Base-by-base conservation (phyloP, 2,888 invertebrate species). In the Netelia melanura region DNA sequence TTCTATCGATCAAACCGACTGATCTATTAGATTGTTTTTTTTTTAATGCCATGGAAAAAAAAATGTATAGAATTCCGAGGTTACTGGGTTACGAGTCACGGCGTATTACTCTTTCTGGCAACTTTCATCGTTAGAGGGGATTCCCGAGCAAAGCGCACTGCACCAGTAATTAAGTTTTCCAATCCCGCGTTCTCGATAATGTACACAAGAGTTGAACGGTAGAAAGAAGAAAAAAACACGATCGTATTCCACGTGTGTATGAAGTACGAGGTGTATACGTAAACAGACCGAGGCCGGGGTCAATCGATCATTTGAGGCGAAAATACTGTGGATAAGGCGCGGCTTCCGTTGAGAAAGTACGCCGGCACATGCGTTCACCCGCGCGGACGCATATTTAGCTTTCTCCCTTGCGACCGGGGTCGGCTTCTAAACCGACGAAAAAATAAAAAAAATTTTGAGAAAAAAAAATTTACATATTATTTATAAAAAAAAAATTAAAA, bases 331-430 rank as follows among this genome's bases (percentile, higher is more conserved):
- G 82, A 81, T 85, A 85, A 38, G 87, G 84, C 84, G 87, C 88
- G 87, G 89, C 86, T 89, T 89, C 89, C 89, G 87, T 84, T 83
- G 84, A 80, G 87, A 86, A 87, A 89, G 88, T 87, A 89, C 48
- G 58, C 8, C 56, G 30, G 48, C 72, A 88, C 87, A 85, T 86
- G 78, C 82, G 87, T 83, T 82, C 84, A 79, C 79, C 85, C 86
- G 84, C 71, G 71, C 79, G 56, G 44, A 17, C 25, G 52, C 62
- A 38, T 11, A 71, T 83, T 64, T 79, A 76, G 81, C 86, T 87
- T 87, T 88, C 88, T 86, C 87, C 68, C 84, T 79, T 72, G 8
- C 11, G 25, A 56, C 68, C 14, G 61, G 38, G 67, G 58, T 68
- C 10, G 54, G 23, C 54, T 52, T 38, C 62, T 74, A 81, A 67